Percentiles rank a stretch among this genome's conserved stretches.
phyloP scores from a whole-genome alignment of 2,797 vertebrate genomes.

The Chelon labrosus region DNA sequence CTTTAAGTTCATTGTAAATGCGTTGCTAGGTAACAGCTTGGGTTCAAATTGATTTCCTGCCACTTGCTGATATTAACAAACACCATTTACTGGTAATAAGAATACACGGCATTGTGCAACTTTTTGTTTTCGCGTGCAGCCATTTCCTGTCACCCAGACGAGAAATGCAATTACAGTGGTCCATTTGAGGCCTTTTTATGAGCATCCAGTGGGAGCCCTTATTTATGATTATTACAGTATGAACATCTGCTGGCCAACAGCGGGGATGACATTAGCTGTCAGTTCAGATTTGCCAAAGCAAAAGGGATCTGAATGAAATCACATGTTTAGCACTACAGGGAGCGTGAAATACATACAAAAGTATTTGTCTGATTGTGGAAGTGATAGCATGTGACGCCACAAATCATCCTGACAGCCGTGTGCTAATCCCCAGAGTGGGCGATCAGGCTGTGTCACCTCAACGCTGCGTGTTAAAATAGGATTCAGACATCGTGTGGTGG shows the following conservation, averaged over 20 bases:
- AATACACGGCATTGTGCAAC: background rate
- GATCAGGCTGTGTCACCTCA: constrained; percentile 10
- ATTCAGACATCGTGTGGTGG: constrained; percentile 10
- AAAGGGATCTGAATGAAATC: constrained; percentile 26
- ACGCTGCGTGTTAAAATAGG: constrained; percentile 11
- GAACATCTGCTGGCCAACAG: constrained; percentile 44
- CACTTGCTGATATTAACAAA: constrained; percentile 35
- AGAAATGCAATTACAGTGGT: constrained; percentile 37
- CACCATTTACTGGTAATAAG: constrained; percentile 36
- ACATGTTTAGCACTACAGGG: background rate
- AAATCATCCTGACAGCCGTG: constrained; percentile 49
- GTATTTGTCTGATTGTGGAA: constrained; percentile 17
- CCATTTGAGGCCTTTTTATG: constrained; percentile 34
- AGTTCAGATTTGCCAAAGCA: constrained; percentile 6
- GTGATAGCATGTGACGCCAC: constrained; percentile 26
- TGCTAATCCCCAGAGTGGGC: constrained; percentile 11
- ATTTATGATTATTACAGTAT: constrained; percentile 35
- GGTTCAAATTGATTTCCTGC: constrained; percentile 33
- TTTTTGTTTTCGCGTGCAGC: constrained; percentile 9
- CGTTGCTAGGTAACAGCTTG: constrained; percentile 52
- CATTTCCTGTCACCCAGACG: constrained; percentile 36
- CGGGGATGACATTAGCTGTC: constrained; percentile 20
- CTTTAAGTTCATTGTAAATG: constrained; percentile 11
- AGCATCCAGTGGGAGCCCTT: constrained; percentile 20
- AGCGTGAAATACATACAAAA: constrained; percentile 14